A percentile compares a stretch with the other conserved stretches of the same genome.
These are phyloP conservation scores for Verasper variegatus DNA, from an alignment of 2,113 vertebrate genomes.

Conservation along the genomic window DNA sequence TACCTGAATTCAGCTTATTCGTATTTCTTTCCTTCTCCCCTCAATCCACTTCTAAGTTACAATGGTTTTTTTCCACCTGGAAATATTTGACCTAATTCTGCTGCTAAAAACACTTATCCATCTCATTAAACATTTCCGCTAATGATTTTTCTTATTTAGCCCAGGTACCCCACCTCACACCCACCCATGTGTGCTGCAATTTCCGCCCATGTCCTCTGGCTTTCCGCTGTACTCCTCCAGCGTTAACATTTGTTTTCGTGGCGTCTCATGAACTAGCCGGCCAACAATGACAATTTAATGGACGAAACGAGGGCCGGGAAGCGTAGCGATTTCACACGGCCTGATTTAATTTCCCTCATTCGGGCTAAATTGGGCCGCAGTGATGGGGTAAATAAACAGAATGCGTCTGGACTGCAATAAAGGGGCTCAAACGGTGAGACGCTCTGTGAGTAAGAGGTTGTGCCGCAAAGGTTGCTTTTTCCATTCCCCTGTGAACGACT, in stretches of 20 bases:
- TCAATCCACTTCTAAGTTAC: conserved; percentile 1
- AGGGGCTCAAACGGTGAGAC: conserved; percentile 30
- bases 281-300: conserved; percentile 76
- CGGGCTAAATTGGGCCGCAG: conserved; percentile 64
- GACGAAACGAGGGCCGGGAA: conserved; percentile 52
- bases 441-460: conserved; percentile 49
- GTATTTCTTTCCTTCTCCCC: not conserved
- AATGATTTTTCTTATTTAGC: conserved; percentile 38
- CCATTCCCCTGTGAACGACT: conserved; percentile 46
- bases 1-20: not conserved
- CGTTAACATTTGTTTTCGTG: conserved; percentile 62
- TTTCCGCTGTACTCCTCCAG: conserved; percentile 25
- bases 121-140: conserved; percentile 15
- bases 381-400: conserved; percentile 68
- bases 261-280: conserved; percentile 51
- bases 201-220: conserved; percentile 33
- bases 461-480: conserved; percentile 41
- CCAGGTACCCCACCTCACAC: conserved; percentile 1
- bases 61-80: too few species aligned
- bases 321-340: conserved; percentile 62
- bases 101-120: not conserved
- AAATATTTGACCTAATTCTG: too few species aligned
- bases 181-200: conserved; percentile 5
- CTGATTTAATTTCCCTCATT: conserved; percentile 74
- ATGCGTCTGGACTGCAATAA: conserved; percentile 63